Base-by-base conservation (phyloP, 2,888 invertebrate species). In the Heliothis peltigera region DNA sequence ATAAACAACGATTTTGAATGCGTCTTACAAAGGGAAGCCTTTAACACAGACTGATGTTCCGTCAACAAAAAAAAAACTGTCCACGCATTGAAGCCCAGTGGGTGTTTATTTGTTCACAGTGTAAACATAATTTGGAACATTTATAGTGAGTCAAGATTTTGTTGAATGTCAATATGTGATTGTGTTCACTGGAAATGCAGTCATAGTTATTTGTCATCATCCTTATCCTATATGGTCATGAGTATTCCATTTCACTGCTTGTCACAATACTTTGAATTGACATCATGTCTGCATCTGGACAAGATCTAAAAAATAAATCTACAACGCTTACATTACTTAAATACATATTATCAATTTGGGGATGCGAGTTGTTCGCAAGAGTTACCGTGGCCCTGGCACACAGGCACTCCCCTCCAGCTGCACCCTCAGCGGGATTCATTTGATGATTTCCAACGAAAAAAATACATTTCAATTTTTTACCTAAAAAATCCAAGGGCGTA, bases 1-100 rank as follows among this genome's bases (percentile, higher is more conserved):
- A 66, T 56, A 65, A 71, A 78, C 79, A 76, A 78, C 63, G 60
- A 59, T 70, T 70, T 62, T 61, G 64, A 66, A 55, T 60, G 48
- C 44, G 22, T 52, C 56, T 64, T 74, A 32, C 59, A 49, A 28
- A 56, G 49, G 53, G 28, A 59, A 35, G 22, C 56, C 57, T 61
- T 71, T 64, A 64, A 64, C 53, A 46, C n/a, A 49, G 35, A 43
- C 35, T 42, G 39, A 63, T 47, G 51, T 43, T 22, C 49, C 19
- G 47, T 48, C 58, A 53, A 55, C 55, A 52, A 43, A 47, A 51
- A 47, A 51, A 70, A 39, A 3, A 51, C n/a, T 32, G 18, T 54
- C 17, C 17, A 47, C 57, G 63, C 58, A 69, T 60, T 44, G 35
- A 15, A 47, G 39, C 52, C 19, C 56, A 60, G 19, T 51, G 48